phyloP scores from a whole-genome alignment of 2,888 invertebrate genomes.

The Leptinotarsa rubiginosa region DNA sequence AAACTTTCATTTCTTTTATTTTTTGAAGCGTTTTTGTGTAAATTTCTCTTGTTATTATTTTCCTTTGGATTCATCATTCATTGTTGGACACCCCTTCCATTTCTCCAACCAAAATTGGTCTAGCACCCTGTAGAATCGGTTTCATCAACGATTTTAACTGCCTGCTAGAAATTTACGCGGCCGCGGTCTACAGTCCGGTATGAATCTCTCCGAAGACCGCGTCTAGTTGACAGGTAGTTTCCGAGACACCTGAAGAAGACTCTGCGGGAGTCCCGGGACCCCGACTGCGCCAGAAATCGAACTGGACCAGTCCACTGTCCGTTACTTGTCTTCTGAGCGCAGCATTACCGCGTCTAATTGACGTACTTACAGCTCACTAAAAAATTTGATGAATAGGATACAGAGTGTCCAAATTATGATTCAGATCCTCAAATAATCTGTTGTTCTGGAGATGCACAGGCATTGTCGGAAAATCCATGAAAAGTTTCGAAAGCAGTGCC shows the following conservation, averaged over 20 bases:
- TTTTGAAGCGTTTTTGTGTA: too few relatives aligned
- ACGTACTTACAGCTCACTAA: conserved; percentile 43
- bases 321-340: conserved; percentile 51
- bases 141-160: neutral
- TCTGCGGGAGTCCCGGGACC: conserved; percentile 50
- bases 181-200: conserved; percentile 7
- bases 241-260: conserved; percentile 53
- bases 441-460: too few relatives aligned
- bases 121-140: conserved; percentile 10
- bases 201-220: conserved; percentile 49
- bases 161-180: conserved; percentile 14
- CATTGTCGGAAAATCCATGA: too few relatives aligned
- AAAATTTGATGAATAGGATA: conserved; percentile 33
- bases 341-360: conserved; percentile 46
- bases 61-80: too few relatives aligned
- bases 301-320: conserved; percentile 54
- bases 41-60: too few relatives aligned
- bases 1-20: too few relatives aligned
- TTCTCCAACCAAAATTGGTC: neutral
- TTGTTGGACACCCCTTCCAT: too few relatives aligned
- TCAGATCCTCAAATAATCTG: neutral
- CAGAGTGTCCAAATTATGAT: neutral
- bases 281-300: conserved; percentile 59
- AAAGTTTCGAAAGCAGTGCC: too few relatives aligned
- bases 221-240: conserved; percentile 65